Conservation (phyloP, 53 echinoderm and acorn worm species). For the Hippasteria phrygiana region DNA sequence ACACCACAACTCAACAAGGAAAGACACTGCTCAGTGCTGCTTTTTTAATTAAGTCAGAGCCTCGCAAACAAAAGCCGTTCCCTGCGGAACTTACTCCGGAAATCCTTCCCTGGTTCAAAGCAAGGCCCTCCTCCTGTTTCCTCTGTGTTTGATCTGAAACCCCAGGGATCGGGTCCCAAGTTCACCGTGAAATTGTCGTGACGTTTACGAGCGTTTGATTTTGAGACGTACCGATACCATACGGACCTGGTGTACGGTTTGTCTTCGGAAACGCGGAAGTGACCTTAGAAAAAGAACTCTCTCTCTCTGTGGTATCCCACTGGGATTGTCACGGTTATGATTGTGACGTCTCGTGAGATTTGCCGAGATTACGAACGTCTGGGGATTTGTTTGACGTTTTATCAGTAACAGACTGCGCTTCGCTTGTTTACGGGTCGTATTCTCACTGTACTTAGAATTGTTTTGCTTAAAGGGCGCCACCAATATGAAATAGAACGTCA, state of each 20-base stretch:
- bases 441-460: no score
- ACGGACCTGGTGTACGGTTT: no score
- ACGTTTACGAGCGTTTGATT: no score
- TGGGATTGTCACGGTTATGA: not conserved
- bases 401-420: slow-evolving; percentile 14
- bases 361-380: slow-evolving; percentile 13
- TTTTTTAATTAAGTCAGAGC: not conserved
- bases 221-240: no score
- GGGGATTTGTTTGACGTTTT: slow-evolving; percentile 4
- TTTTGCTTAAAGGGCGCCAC: no score
- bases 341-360: slow-evolving; percentile 17
- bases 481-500: no score
- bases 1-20: no score
- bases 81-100: not conserved
- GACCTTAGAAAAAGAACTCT: not conserved
- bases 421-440: not conserved
- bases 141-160: no score
- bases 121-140: not conserved
- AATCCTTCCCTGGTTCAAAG: not conserved
- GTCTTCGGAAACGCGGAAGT: not conserved
- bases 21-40: no score
- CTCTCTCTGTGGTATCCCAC: not conserved
- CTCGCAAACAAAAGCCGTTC: not conserved
- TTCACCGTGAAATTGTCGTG: no score
- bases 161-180: no score